Conservation (phyloP, 2,888 invertebrate genomes). For the Xylota sylvarum region DNA sequence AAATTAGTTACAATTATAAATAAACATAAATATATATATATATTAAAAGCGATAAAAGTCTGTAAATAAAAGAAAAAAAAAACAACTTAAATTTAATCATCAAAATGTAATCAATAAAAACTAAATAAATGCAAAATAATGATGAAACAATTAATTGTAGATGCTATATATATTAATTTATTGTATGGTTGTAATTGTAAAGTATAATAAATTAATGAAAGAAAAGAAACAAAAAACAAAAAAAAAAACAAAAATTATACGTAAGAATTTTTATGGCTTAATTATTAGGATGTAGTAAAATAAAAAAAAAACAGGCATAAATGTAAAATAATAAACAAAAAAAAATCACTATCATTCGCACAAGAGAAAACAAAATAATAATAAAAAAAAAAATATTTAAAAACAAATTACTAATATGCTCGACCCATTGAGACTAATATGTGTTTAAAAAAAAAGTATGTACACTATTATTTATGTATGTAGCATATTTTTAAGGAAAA, state of each 20-base stretch:
- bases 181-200: constrained; percentile 67
- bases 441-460: constrained; percentile 40
- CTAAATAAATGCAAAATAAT: constrained; percentile 3
- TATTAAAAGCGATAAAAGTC: constrained; percentile 13
- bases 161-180: constrained; percentile 34
- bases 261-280: constrained; percentile 74
- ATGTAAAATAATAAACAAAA: constrained; percentile 37
- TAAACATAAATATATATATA: constrained; percentile 2
- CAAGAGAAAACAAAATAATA: constrained; percentile 29
- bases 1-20: constrained; percentile 41
- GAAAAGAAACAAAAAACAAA: constrained; percentile 15
- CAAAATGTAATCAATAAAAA: constrained; percentile 28
- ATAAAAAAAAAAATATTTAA: constrained; percentile 1
- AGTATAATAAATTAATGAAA: constrained; percentile 14
- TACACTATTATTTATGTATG: constrained; percentile 55
- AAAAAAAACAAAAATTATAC: constrained; percentile 47
- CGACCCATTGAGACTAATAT: constrained; percentile 65
- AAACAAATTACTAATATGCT: constrained; percentile 45
- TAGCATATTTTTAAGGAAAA: constrained; percentile 38
- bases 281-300: constrained; percentile 37
- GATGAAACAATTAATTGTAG: constrained; percentile 38
- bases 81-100: constrained; percentile 19
- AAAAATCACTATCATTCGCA: constrained; percentile 58
- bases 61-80: constrained; percentile 37
- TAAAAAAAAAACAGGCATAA: constrained; percentile 36